A percentile compares a stretch with the other conserved stretches of the same genome.
phyloP scores from a whole-genome alignment of 2,113 vertebrate species.

The Gallinago undulata region DNA sequence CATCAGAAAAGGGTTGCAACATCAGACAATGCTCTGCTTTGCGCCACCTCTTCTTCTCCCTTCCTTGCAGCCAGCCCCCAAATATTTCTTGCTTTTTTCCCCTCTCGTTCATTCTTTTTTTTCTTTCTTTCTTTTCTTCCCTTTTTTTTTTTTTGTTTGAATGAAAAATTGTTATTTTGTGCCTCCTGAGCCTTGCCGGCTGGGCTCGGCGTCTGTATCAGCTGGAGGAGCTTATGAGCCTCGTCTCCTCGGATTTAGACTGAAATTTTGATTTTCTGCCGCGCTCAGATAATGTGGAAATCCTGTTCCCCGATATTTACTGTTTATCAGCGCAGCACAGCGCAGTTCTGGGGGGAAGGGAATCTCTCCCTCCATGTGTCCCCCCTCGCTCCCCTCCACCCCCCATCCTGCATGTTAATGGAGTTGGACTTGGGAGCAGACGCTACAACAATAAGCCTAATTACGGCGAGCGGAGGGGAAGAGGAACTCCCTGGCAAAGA shows the following conservation, averaged over 20 bases:
- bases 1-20: background rate
- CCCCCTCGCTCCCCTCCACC: background rate
- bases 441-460: background rate
- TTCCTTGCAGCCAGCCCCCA: background rate
- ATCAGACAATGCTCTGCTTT: background rate
- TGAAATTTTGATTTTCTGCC: slow-evolving; percentile 88
- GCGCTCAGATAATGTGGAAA: slow-evolving; percentile 84
- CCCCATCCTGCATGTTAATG: slow-evolving; percentile 6
- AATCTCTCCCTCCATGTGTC: slow-evolving; percentile 72
- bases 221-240: slow-evolving; percentile 72
- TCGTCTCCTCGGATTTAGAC: slow-evolving; percentile 85
- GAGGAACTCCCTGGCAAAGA: background rate
- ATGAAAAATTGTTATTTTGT: background rate
- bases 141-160: background rate
- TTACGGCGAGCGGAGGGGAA: background rate
- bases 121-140: background rate
- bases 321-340: slow-evolving; percentile 81
- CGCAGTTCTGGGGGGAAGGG: slow-evolving; percentile 59
- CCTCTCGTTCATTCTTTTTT: background rate
- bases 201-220: slow-evolving; percentile 26
- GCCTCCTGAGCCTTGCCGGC: slow-evolving; percentile 18
- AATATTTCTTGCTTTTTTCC: background rate
- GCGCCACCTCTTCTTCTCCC: background rate
- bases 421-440: background rate
- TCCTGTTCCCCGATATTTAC: slow-evolving; percentile 83